Percentiles rank a stretch among this genome's conserved stretches.
Conservation (phyloP, 2,797 vertebrate species). For the Antennarius maculatus region DNA sequence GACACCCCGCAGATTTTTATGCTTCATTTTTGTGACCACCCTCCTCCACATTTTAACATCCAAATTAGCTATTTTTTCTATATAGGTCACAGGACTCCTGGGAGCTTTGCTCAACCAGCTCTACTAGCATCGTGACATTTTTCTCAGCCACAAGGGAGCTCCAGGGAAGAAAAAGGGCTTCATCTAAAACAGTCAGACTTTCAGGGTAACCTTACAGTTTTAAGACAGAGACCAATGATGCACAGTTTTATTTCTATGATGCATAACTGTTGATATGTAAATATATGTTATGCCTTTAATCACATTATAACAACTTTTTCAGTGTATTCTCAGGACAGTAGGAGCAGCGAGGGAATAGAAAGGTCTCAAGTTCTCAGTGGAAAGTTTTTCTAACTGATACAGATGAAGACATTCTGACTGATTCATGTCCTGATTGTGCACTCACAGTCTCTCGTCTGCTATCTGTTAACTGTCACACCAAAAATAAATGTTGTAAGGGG, state of each 20-base stretch:
- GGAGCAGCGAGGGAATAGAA: too few species aligned
- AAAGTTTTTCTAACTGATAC: too few species aligned
- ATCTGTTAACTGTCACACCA: too few species aligned
- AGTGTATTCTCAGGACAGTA: too few species aligned
- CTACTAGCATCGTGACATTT: slow-evolving; percentile 66
- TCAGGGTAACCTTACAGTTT: slow-evolving; percentile 45
- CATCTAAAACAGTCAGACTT: slow-evolving; percentile 32
- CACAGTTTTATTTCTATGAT: slow-evolving; percentile 42
- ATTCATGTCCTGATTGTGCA: too few species aligned
- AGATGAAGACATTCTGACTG: too few species aligned
- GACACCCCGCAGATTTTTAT: not conserved
- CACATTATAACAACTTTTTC: too few species aligned
- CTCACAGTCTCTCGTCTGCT: too few species aligned
- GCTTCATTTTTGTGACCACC: slow-evolving; percentile 50
- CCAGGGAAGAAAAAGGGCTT: slow-evolving; percentile 33
- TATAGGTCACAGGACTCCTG: slow-evolving; percentile 63
- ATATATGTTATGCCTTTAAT: too few species aligned
- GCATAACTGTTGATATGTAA: too few species aligned
- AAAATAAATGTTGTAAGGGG: too few species aligned
- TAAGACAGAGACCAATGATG: slow-evolving; percentile 59
- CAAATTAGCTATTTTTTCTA: slow-evolving; percentile 60
- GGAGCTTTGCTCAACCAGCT: slow-evolving; percentile 50
- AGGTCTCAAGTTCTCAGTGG: too few species aligned
- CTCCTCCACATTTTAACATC: slow-evolving; percentile 48
- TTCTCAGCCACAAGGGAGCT: slow-evolving; percentile 54